Evolutionary conservation across 1,140 invertebrate genomes (phyloP).

Genomic region (Apocrypta bakeri): DNA sequence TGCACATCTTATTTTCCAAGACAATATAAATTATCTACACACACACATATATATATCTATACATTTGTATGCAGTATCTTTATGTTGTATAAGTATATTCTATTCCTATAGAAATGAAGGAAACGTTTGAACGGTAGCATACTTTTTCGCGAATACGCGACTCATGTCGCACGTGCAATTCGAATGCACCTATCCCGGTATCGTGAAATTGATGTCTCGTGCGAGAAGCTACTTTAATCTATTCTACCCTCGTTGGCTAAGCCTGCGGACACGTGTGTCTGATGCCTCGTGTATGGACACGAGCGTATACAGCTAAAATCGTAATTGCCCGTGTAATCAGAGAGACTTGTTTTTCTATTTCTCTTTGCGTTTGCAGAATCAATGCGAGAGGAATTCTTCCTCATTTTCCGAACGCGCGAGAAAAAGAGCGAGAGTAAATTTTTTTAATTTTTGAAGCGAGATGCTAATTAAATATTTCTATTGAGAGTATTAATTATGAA

Average conservation of each 20-base stretch:
- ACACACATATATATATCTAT: no score
- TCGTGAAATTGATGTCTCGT: not conserved
- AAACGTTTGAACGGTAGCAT: not conserved
- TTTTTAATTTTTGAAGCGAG: not conserved
- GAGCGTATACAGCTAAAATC: constrained; percentile 18
- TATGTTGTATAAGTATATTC: no score
- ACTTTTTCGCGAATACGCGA: not conserved
- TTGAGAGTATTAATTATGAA: no score
- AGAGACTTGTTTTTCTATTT: not conserved
- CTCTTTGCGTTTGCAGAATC: not conserved
- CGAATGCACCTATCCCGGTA: constrained; percentile 3
- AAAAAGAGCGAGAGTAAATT: not conserved
- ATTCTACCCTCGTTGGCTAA: not conserved
- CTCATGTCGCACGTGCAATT: constrained; percentile 17
- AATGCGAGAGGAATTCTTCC: no score
- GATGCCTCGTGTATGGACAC: constrained; percentile 9
- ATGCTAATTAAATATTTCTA: no score
- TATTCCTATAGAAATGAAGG: not conserved
- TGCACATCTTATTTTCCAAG: no score
- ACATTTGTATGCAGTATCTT: no score
- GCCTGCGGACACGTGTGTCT: constrained; percentile 31
- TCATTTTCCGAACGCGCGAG: not conserved
- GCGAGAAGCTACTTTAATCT: not conserved
- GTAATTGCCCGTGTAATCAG: constrained; percentile 14
- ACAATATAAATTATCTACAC: no score